These are phyloP conservation scores for Myripristis jacobus DNA, from an alignment of 2,797 vertebrate genomes.

Conservation along the genomic window DNA sequence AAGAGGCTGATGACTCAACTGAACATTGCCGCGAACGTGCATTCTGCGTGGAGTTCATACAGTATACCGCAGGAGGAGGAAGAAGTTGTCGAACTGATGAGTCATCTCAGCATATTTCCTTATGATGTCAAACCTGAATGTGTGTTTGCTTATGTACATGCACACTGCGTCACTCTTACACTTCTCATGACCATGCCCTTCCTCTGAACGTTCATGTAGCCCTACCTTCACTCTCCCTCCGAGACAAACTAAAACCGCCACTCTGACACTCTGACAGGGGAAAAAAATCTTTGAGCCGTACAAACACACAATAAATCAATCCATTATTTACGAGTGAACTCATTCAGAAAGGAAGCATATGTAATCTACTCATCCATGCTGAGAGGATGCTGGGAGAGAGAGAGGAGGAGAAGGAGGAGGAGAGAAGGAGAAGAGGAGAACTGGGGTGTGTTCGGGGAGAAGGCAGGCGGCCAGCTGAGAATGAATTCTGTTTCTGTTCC, in stretches of 20 bases:
- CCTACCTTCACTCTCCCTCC: constrained; percentile 63
- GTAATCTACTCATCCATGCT: constrained; percentile 83
- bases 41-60: background rate
- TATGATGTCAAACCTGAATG: constrained; percentile 15
- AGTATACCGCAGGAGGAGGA: constrained; percentile 21
- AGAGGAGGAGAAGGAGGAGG: constrained; percentile 53
- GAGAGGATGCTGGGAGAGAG: constrained; percentile 70
- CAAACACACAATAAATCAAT: constrained; percentile 80
- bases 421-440: constrained; percentile 53
- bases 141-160: background rate
- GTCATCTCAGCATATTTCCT: constrained; percentile 29
- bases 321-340: constrained; percentile 82
- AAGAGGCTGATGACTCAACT: constrained; percentile 61
- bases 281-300: constrained; percentile 68
- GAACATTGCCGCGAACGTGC: constrained; percentile 35
- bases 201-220: constrained; percentile 38
- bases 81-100: constrained; percentile 41
- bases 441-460: constrained; percentile 74
- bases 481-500: constrained; percentile 80
- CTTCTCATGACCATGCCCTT: constrained; percentile 7
- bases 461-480: constrained; percentile 82
- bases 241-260: constrained; percentile 65
- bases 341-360: constrained; percentile 83
- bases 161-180: background rate
- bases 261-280: constrained; percentile 53